Evolutionary conservation across 2,113 vertebrate genomes (phyloP).

Genomic region (Apteryx owenii): DNA sequence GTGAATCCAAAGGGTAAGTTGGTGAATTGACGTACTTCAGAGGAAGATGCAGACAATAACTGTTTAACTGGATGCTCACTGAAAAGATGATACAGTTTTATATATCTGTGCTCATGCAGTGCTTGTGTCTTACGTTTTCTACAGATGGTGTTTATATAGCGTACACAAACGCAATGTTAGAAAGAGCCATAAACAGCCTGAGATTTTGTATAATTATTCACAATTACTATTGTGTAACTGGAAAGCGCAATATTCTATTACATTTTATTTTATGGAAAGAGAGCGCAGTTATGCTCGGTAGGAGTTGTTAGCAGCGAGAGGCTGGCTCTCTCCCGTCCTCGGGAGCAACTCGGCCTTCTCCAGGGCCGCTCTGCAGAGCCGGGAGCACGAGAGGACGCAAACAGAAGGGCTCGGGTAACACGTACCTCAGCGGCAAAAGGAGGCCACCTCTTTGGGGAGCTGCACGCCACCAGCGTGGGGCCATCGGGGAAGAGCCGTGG

Average conservation of each 20-base stretch:
- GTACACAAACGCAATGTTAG: conserved; percentile 55
- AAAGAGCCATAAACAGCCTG: conserved; percentile 62
- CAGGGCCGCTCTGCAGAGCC: not conserved
- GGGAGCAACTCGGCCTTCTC: not conserved
- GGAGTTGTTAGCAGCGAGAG: conserved; percentile 58
- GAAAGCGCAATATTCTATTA: conserved; percentile 64
- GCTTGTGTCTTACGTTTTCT: conserved; percentile 56
- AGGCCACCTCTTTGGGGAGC: not conserved
- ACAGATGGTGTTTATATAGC: conserved; percentile 77
- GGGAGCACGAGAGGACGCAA: not conserved
- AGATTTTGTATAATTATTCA: conserved; percentile 71
- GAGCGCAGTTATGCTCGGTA: conserved; percentile 33
- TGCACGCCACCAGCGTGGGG: not conserved
- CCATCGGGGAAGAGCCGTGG: fast-evolving
- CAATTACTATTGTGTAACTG: conserved; percentile 71
- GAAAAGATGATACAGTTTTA: conserved; percentile 22
- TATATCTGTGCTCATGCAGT: conserved; percentile 20
- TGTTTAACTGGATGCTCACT: not conserved
- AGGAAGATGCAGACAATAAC: not conserved
- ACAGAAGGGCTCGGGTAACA: not conserved
- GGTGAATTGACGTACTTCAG: not conserved
- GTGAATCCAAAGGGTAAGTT: not conserved
- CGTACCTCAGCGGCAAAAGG: not conserved
- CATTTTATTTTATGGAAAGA: conserved; percentile 64
- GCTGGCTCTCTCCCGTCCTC: not conserved